phyloP scores from a whole-genome alignment of 2,888 invertebrate species.

The Phalera bucephala region DNA sequence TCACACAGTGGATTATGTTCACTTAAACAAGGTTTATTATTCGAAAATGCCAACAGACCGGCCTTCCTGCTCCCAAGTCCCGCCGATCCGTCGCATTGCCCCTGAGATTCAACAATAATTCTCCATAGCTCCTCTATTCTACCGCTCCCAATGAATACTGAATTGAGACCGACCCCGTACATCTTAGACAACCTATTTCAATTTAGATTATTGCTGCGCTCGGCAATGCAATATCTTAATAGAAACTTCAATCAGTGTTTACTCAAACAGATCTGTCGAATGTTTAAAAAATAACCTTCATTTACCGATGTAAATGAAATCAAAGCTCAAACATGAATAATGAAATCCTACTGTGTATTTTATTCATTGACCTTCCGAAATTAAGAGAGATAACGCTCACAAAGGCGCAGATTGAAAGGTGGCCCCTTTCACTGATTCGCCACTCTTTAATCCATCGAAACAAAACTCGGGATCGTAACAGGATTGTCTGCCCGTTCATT shows the following conservation, averaged over 20 bases:
- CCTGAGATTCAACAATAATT: slow-evolving; percentile 78
- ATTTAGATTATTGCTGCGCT: slow-evolving; percentile 72
- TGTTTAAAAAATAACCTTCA: slow-evolving; percentile 15
- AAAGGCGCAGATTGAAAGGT: slow-evolving; percentile 69
- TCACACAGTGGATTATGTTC: slow-evolving; percentile 5
- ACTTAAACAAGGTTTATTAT: slow-evolving; percentile 22
- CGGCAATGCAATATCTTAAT: slow-evolving; percentile 53
- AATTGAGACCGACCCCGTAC: slow-evolving; percentile 55
- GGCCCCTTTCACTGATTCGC: slow-evolving; percentile 67
- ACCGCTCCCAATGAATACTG: slow-evolving; percentile 70
- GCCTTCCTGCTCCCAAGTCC: slow-evolving; percentile 36
- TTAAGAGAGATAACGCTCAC: slow-evolving; percentile 75
- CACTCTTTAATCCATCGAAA: slow-evolving; percentile 81
- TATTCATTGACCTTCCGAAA: slow-evolving; percentile 75
- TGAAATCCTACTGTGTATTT: slow-evolving; percentile 65
- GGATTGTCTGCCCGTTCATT: slow-evolving; percentile 81
- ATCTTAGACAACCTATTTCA: slow-evolving; percentile 70
- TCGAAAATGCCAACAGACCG: slow-evolving; percentile 27
- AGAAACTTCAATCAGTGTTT: slow-evolving; percentile 32
- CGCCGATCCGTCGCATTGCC: slow-evolving; percentile 52
- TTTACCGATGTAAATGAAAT: slow-evolving; percentile 46
- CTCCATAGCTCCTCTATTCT: slow-evolving; percentile 70
- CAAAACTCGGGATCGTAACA: slow-evolving; percentile 76
- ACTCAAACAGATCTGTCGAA: slow-evolving; percentile 12
- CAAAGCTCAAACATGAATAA: slow-evolving; percentile 63